These are phyloP conservation scores for Apotomis turbidana DNA, from an alignment of 2,888 invertebrate species.

Conservation along the genomic window DNA sequence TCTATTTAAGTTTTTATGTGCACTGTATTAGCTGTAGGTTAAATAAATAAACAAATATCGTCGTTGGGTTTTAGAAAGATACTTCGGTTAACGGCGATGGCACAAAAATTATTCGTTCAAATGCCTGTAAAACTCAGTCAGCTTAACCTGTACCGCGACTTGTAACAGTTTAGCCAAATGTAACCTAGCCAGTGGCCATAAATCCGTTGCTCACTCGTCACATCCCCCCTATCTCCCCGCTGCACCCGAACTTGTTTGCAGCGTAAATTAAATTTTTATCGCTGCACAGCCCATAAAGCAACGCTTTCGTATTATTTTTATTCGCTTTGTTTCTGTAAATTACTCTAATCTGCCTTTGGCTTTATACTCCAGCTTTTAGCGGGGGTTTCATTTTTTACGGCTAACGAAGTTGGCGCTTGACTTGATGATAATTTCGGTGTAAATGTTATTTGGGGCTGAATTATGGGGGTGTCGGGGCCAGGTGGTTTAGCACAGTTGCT, in stretches of 20 bases:
- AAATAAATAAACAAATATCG: too few species aligned
- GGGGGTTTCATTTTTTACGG: constrained; percentile 32
- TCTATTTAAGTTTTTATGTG: too few species aligned
- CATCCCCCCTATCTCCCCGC: constrained; percentile 16
- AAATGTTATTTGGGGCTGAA: constrained; percentile 19
- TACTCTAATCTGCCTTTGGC: constrained; percentile 43
- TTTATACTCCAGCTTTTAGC: constrained; percentile 38
- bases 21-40: too few species aligned
- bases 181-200: constrained; percentile 6
- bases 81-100: too few species aligned
- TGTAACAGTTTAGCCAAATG: not conserved
- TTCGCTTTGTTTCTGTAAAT: constrained; percentile 46
- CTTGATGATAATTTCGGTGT: constrained; percentile 31
- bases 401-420: constrained; percentile 34
- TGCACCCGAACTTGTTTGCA: constrained; percentile 45
- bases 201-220: constrained; percentile 21
- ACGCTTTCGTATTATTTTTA: constrained; percentile 46
- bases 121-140: too few species aligned
- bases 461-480: not conserved
- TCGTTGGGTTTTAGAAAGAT: too few species aligned
- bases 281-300: constrained; percentile 55
- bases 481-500: not conserved
- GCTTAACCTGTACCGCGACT: not conserved
- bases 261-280: constrained; percentile 59
- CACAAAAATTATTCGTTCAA: too few species aligned